Evolutionary conservation across 1,140 invertebrate species (phyloP).

Genomic region (Dinoponera quadriceps): DNA sequence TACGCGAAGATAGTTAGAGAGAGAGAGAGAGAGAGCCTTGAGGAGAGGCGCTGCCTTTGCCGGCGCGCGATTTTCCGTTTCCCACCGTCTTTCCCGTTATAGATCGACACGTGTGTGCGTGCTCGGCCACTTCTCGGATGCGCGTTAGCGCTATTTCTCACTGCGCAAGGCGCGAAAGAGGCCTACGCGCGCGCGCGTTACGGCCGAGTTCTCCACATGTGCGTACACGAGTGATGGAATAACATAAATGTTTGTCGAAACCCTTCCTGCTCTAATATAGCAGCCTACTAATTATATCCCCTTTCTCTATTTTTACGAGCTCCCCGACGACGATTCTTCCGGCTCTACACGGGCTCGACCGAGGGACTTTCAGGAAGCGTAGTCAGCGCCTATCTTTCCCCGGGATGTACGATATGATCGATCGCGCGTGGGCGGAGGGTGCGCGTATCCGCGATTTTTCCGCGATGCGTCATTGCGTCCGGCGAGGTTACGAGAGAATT

Average conservation of each 20-base stretch:
- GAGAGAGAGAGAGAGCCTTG: not conserved
- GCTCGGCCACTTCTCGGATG: constrained; percentile 1
- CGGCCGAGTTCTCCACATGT: constrained; percentile 34
- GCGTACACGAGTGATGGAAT: constrained; percentile 27
- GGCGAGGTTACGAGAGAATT: constrained; percentile 10
- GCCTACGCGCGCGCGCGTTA: too few relatives aligned
- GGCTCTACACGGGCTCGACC: not conserved
- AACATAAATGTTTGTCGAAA: constrained; percentile 68
- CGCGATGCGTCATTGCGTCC: not conserved
- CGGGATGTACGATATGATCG: not conserved
- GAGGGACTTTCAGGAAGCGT: not conserved
- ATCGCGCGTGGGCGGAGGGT: not conserved
- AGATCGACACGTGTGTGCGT: constrained; percentile 56
- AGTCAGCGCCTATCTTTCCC: too few relatives aligned
- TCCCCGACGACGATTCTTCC: constrained; percentile 18
- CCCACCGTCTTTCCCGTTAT: constrained; percentile 44
- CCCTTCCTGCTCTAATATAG: constrained; percentile 48
- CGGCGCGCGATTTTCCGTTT: constrained; percentile 23
- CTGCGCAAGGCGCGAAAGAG: not conserved
- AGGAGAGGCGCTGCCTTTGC: constrained; percentile 35
- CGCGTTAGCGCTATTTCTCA: constrained; percentile 63
- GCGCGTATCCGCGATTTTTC: not conserved
- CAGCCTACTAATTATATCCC: constrained; percentile 43
- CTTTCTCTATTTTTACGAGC: constrained; percentile 33
- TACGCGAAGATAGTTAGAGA: not conserved